A percentile compares a stretch with the other conserved stretches of the same genome.
Evolutionary conservation across 1,140 invertebrate genomes (phyloP).

Genomic region (Nixonia krombeini): DNA sequence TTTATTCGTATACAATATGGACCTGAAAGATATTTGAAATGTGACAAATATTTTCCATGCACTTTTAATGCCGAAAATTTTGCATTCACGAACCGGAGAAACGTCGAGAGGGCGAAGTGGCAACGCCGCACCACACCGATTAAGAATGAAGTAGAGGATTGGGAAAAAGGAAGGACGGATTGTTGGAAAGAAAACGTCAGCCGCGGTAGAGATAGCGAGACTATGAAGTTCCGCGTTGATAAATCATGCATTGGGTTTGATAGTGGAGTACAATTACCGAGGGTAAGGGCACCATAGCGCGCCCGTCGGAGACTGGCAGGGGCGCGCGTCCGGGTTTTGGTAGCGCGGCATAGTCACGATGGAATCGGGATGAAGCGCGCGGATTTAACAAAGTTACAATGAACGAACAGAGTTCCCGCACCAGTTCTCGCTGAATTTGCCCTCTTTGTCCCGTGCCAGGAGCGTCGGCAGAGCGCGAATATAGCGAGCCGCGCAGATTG

Average conservation of each 20-base stretch:
- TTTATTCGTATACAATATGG: too few species aligned
- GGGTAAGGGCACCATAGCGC: conserved; percentile 36
- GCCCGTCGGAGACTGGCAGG: conserved; percentile 17
- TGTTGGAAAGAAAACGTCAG: too few species aligned
- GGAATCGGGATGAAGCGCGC: conserved; percentile 54
- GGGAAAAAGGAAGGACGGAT: too few species aligned
- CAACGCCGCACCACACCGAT: too few species aligned
- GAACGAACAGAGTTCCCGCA: conserved; percentile 58
- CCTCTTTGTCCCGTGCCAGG: conserved; percentile 49
- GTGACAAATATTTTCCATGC: too few species aligned
- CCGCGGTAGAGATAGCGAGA: neutral
- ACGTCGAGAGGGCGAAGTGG: too few species aligned
- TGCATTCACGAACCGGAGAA: too few species aligned
- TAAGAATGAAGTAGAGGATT: too few species aligned
- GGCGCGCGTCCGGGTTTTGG: conserved; percentile 31
- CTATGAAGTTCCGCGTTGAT: conserved; percentile 33
- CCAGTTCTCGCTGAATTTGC: conserved; percentile 45
- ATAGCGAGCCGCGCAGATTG: conserved; percentile 61
- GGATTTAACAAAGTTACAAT: conserved; percentile 70
- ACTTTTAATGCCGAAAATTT: too few species aligned
- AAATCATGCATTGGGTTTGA: conserved; percentile 54
- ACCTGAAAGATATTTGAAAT: too few species aligned
- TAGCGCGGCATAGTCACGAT: conserved; percentile 47
- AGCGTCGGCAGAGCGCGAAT: conserved; percentile 43
- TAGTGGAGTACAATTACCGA: conserved; percentile 58